These are phyloP conservation scores for Steatocranus sp. DNA, from an alignment of 2,797 vertebrate genomes.

Conservation along the genomic window DNA sequence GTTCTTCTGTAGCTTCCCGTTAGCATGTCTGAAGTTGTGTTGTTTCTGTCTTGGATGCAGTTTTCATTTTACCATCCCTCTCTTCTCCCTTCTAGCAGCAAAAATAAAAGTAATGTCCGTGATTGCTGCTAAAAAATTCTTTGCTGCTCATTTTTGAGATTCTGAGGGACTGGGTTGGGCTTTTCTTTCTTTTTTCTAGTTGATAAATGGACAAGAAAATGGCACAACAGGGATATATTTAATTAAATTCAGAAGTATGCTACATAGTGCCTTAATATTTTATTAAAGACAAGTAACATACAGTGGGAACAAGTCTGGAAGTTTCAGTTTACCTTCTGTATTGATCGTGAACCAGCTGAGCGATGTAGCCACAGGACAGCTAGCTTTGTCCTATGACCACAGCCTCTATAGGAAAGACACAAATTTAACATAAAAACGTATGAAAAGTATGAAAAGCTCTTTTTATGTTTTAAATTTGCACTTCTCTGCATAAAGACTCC, in stretches of 20 bases:
- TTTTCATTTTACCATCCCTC: neutral
- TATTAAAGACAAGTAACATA: neutral
- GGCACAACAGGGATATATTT: fast-evolving
- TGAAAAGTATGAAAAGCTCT: neutral
- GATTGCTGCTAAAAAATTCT: neutral
- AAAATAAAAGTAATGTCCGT: fast-evolving
- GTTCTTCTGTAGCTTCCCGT: neutral
- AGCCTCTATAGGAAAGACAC: neutral
- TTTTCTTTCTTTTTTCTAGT: neutral
- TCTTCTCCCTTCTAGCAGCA: neutral
- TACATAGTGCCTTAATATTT: neutral
- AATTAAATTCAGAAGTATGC: fast-evolving
- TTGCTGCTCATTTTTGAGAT: neutral
- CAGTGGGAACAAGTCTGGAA: neutral
- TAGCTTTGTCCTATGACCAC: neutral
- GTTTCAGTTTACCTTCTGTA: neutral
- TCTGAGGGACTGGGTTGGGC: neutral
- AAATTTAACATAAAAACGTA: fast-evolving
- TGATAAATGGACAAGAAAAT: fast-evolving
- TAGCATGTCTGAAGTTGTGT: neutral
- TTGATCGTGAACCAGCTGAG: neutral
- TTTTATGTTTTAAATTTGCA: neutral
- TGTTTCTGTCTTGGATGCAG: neutral
- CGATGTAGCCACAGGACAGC: neutral
- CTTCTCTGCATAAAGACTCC: neutral